Percentiles rank a stretch among this genome's conserved stretches.
phyloP scores from a whole-genome alignment of 2,888 invertebrate species.

The Stramonita haemastoma region DNA sequence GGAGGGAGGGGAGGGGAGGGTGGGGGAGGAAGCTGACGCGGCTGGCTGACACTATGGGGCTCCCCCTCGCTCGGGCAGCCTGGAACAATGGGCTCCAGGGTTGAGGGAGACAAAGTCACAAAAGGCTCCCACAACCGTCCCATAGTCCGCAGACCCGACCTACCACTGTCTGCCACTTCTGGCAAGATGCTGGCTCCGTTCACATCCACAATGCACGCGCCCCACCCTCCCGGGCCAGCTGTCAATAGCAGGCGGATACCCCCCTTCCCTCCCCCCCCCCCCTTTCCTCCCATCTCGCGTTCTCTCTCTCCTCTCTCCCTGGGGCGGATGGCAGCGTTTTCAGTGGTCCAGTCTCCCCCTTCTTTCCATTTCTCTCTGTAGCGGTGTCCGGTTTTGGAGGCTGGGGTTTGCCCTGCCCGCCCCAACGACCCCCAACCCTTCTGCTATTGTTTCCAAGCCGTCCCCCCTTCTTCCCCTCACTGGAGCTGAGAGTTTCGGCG shows the following conservation, averaged over 20 bases:
- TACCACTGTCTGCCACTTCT: conserved; percentile 23
- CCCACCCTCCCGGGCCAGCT: conserved; percentile 24
- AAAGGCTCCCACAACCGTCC: conserved; percentile 9
- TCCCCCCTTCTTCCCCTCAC: background rate
- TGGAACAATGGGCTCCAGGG: background rate
- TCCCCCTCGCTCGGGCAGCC: conserved; percentile 13
- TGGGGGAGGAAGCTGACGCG: background rate
- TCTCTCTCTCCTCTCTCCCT: too few species aligned
- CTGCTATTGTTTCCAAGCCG: background rate
- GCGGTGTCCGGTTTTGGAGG: conserved; percentile 25
- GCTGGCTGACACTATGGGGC: conserved; percentile 24
- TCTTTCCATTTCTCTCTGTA: background rate
- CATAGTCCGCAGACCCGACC: conserved; percentile 24
- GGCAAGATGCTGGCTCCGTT: background rate
- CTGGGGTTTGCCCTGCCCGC: background rate
- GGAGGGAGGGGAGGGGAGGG: too few species aligned
- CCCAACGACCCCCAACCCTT: background rate
- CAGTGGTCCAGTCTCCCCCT: conserved; percentile 8
- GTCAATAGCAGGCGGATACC: conserved; percentile 36
- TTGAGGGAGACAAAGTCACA: background rate
- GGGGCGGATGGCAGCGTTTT: background rate
- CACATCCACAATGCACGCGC: conserved; percentile 17
- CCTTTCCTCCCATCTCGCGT: too few species aligned
- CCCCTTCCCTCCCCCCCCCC: conserved; percentile 2
- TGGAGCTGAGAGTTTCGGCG: background rate